Base-by-base conservation (phyloP, 2,888 invertebrate genomes). In the Morpho helenor region DNA sequence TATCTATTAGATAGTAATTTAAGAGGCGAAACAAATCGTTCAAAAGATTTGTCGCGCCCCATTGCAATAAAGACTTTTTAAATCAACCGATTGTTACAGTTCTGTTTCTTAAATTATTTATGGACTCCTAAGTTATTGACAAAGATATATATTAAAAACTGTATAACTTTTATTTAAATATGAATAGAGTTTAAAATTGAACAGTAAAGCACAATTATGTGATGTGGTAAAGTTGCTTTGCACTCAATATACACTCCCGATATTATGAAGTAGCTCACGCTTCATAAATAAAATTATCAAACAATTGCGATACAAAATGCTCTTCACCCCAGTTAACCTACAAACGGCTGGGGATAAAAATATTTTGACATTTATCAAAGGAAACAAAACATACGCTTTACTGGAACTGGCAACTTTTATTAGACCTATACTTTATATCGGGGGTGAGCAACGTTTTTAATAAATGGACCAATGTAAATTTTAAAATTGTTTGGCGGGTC, bases 211-310 rank as follows among this genome's bases (percentile, higher is more conserved):
- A 22, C 44, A 7, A 49, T 10, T 7, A n/a, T 45, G 7, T 50
- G 6, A 41, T 49, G 55, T 49, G 42, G 8, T n/a, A 16, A 45
- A 56, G 58, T 56, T 31, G 31, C 31, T 5, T 5, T 31, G 31
- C 5, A 51, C 53, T 49, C 49, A 44, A 49, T 51, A 22, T 57
- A 51, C 60, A 56, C 49, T 76, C 73, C 73, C 69, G 72, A 75
- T 75, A 68, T 65, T 71, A 80, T 75, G 73, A 67, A 73, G 70
- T 72, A 72, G 73, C 79, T 82, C 81, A 88, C 82, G 88, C 79
- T 71, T 75, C 87, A 87, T 89, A 89, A 89, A 89, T 89, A 81
- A 84, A 87, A 87, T 87, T 88, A 79, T 72, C 69, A 65, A 70
- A 71, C 71, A 76, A 76, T 74, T 82, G 80, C 71, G 70, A 75